Evolutionary conservation across 2,113 vertebrate species (phyloP).

Genomic region (Lipophrys pholis): DNA sequence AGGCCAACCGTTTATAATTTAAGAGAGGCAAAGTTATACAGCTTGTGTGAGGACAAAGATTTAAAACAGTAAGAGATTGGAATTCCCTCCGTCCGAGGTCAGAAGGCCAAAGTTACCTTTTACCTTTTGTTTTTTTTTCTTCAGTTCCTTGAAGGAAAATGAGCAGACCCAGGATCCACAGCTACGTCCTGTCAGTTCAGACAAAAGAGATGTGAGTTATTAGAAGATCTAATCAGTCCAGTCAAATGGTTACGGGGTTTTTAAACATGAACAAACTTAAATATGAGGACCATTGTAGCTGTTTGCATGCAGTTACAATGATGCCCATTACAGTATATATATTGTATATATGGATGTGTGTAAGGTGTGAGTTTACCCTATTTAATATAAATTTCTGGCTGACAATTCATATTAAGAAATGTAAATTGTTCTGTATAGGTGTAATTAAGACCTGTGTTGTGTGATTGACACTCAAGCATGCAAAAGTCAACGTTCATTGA

Average conservation of each 20-base stretch:
- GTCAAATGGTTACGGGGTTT: conserved; percentile 58
- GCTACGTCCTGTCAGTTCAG: conserved; percentile 50
- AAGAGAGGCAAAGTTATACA: conserved; percentile 67
- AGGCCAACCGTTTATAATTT: conserved; percentile 82
- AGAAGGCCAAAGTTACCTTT: conserved; percentile 77
- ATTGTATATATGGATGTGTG: background rate
- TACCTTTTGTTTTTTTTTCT: background rate
- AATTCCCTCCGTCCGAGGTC: conserved; percentile 81
- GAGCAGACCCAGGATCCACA: conserved; percentile 56
- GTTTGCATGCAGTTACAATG: conserved; percentile 8
- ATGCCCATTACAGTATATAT: conserved; percentile 7
- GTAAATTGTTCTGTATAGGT: background rate
- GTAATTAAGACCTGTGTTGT: conserved; percentile 1
- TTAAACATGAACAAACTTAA: conserved; percentile 38
- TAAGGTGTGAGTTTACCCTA: background rate
- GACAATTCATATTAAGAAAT: background rate
- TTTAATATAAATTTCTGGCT: conserved; percentile 1
- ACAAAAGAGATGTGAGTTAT: conserved; percentile 70
- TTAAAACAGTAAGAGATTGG: conserved; percentile 80
- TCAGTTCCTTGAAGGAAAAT: conserved; percentile 59
- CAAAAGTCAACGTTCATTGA: conserved; percentile 5
- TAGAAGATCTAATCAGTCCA: conserved; percentile 38
- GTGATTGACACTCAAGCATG: conserved; percentile 8
- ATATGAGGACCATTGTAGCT: conserved; percentile 10
- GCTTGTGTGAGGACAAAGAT: conserved; percentile 77